phyloP scores from a whole-genome alignment of 30 jellyfish, hydroid and myxozoan species.

The Hydractinia echinata region DNA sequence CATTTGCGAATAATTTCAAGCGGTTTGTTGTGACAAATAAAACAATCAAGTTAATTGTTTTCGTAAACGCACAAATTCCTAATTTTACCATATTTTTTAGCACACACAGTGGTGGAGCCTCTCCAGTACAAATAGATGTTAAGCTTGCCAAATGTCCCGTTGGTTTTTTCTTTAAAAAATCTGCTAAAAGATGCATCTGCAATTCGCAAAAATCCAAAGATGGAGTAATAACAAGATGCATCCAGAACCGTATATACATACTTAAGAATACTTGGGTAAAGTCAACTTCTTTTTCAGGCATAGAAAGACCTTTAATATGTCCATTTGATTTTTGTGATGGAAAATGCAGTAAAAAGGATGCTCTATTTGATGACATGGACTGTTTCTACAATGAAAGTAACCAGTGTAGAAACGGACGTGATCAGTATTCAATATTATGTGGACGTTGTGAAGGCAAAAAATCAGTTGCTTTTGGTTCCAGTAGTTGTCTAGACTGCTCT shows the following conservation, averaged over 20 bases:
- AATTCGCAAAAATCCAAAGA: background rate
- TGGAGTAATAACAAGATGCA: background rate
- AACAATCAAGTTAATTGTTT: background rate
- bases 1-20: background rate
- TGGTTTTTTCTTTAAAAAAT: background rate
- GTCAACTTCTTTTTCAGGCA: too few relatives aligned
- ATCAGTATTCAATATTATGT: slow-evolving; percentile 27
- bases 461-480: slow-evolving; percentile 24
- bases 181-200: background rate
- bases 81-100: background rate
- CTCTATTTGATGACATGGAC: background rate
- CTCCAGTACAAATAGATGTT: background rate
- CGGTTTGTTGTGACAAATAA: background rate
- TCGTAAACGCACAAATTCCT: background rate
- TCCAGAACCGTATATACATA: background rate
- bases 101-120: background rate
- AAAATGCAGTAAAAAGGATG: background rate
- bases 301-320: background rate
- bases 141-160: background rate
- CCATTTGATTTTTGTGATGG: slow-evolving; percentile 10
- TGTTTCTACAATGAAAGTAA: background rate
- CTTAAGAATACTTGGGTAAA: slow-evolving; percentile 14
- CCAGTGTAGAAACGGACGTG: slow-evolving; percentile 7
- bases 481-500: slow-evolving; percentile 8
- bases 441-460: background rate